A percentile compares a stretch with the other conserved stretches of the same genome.
These are phyloP conservation scores for Biston betularia DNA, from an alignment of 2,888 invertebrate genomes.

Conservation along the genomic window DNA sequence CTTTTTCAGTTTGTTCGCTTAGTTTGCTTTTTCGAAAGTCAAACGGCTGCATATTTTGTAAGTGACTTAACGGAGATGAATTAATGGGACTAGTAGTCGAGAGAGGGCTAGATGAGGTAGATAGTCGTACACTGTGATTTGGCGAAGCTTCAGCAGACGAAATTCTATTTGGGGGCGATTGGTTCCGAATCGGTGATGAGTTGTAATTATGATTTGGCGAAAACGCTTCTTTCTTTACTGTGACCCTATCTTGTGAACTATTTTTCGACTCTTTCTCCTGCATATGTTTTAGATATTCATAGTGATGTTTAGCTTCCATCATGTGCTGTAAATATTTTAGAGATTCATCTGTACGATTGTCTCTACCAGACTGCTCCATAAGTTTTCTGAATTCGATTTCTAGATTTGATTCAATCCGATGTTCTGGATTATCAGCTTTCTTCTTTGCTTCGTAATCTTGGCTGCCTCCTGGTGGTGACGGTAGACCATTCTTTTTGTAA, in stretches of 20 bases:
- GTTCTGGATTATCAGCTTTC: conserved; percentile 74
- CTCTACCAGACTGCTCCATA: conserved; percentile 86
- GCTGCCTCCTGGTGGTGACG: conserved; percentile 85
- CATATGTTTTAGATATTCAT: conserved; percentile 74
- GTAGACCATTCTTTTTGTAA: conserved; percentile 77
- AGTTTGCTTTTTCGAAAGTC: conserved; percentile 91
- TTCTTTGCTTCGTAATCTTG: conserved; percentile 66
- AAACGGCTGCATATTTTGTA: conserved; percentile 98
- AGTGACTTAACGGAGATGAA: conserved; percentile 93
- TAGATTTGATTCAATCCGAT: conserved; percentile 79
- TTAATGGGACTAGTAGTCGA: conserved; percentile 87
- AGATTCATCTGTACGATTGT: conserved; percentile 72
- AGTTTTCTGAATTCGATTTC: conserved; percentile 85
- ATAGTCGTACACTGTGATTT: conserved; percentile 70
- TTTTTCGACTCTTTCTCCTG: conserved; percentile 69
- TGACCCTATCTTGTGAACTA: conserved; percentile 52
- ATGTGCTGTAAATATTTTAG: conserved; percentile 79
- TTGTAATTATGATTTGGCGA: conserved; percentile 65
- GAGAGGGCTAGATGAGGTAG: conserved; percentile 80
- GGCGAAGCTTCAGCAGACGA: conserved; percentile 77
- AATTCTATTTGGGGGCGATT: conserved; percentile 66
- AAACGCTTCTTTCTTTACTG: conserved; percentile 68
- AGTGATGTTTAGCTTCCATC: conserved; percentile 78
- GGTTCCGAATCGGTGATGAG: conserved; percentile 61
- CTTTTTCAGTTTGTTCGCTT: conserved; percentile 68